Percentiles rank a stretch among this genome's conserved stretches.
Conservation (phyloP, 2,888 invertebrate genomes). For the Agrochola lota region DNA sequence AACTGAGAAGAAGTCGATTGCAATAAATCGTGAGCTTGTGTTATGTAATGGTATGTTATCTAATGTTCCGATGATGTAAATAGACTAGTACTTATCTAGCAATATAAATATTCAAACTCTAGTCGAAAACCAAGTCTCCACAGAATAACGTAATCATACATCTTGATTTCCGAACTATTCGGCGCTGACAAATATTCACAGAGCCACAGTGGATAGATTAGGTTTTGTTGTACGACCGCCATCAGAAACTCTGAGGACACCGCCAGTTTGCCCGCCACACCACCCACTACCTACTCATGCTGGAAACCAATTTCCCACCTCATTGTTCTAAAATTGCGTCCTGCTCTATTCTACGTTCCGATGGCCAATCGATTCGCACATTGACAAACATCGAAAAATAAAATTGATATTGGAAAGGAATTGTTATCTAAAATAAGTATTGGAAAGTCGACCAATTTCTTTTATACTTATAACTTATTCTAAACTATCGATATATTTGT, state of each 20-base stretch:
- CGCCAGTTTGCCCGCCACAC: conserved; percentile 56
- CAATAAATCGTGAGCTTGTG: too few relatives aligned
- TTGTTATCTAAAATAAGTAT: conserved; percentile 51
- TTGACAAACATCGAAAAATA: conserved; percentile 77
- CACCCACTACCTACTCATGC: conserved; percentile 67
- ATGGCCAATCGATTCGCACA: conserved; percentile 74
- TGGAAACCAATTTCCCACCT: conserved; percentile 84
- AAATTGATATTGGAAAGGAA: conserved; percentile 67
- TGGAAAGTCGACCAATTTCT: conserved; percentile 40
- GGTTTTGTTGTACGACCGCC: conserved; percentile 53
- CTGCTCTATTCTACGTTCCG: conserved; percentile 71
- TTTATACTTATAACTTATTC: not conserved
- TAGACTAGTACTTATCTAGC: too few relatives aligned
- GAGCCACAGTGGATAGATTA: conserved; percentile 57
- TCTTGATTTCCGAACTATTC: conserved; percentile 38
- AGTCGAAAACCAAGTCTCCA: conserved; percentile 11
- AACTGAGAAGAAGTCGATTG: too few relatives aligned
- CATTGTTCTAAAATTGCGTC: conserved; percentile 86
- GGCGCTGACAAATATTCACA: conserved; percentile 54
- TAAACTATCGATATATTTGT: conserved; percentile 3
- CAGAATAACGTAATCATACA: conserved; percentile 22
- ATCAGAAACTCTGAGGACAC: conserved; percentile 49
- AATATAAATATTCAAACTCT: not conserved
- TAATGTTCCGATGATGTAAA: too few relatives aligned
- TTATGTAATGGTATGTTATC: too few relatives aligned